Evolutionary conservation across 64 coral and sea anemone genomes (phyloP).

Genomic region (Actinia tenebrosa): DNA sequence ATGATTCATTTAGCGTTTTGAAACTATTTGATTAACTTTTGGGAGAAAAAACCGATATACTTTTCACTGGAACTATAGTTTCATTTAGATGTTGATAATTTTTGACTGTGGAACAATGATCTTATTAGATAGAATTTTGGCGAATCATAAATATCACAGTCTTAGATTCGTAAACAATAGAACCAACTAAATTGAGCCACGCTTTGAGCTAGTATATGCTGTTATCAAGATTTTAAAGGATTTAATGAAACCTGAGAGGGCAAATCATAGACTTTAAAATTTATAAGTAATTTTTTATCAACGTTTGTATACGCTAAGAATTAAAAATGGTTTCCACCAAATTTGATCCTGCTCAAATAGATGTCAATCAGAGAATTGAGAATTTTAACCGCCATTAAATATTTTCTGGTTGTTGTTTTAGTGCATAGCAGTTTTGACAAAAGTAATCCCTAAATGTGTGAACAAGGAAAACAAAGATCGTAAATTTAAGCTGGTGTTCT

Average conservation of each 20-base stretch:
- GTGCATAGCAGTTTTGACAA: neutral
- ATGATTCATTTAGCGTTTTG: neutral
- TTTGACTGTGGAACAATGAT: neutral
- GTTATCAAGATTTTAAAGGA: slow-evolving; percentile 12
- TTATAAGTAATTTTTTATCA: slow-evolving; percentile 24
- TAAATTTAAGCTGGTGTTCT: neutral
- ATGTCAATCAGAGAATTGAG: slow-evolving; percentile 17
- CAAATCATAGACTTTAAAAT: neutral
- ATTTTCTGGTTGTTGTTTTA: neutral
- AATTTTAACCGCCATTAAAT: neutral
- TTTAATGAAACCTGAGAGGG: slow-evolving; percentile 12
- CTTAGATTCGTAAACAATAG: slow-evolving; percentile 7
- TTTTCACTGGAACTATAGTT: neutral
- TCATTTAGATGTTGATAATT: slow-evolving; percentile 2
- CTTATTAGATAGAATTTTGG: neutral
- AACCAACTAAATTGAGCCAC: neutral
- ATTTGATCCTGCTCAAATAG: slow-evolving; percentile 27
- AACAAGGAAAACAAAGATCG: neutral
- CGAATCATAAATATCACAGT: neutral
- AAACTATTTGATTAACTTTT: slow-evolving; percentile 4
- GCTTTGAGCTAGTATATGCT: neutral
- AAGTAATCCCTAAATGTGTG: neutral
- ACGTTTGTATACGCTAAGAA: slow-evolving; percentile 1
- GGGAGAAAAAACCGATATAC: neutral
- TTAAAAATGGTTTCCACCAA: neutral